Base-by-base conservation (phyloP, 2,797 vertebrate species). In the Iguana delicatissima region DNA sequence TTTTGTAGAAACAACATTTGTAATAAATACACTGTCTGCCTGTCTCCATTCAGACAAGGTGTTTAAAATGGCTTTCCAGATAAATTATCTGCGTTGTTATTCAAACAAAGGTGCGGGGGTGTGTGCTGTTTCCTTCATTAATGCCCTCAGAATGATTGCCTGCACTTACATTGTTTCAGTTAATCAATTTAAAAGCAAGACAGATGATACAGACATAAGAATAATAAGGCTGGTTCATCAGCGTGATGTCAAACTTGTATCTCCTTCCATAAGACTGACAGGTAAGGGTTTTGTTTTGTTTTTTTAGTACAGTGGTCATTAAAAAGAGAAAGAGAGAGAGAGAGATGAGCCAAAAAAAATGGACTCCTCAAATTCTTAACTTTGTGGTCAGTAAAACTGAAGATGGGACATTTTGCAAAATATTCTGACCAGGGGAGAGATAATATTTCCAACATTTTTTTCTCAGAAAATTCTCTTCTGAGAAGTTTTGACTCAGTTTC, bases 141-240 rank as follows among this genome's bases (percentile, higher is more conserved):
- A 69, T 85, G 38, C 79, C 22, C 10, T n/a, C 76, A 64, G 59
- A 50, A 87, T n/a, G 57, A 64, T 50, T 55, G 32, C n/a, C 50
- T 86, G 69, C 50, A 86, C 32, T 74, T 74, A 86, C 72, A 35
- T 57, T 72, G 77, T 69, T 73, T 42, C 69, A 73, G 52, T 82
- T 82, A 89, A 89, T 73, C 35, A 82, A 76, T 73, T 76, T 84
- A 81, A 77, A 77, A 89, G 57, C 29, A 89, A 55, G 42, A 35
- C 81, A 52, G 57, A 52, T 3, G 32, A 46, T 46, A 38, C 12
- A 81, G 46, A 16, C 32, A 52, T n/a, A 89, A 42, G 55, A 89
- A 76, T 35, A 64, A 84, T 38, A 32, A 69, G 50, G 22, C 62
- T 50, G 26, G 38, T 64, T 76, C 35, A 32, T 46, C 35, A 52